Evolutionary conservation across 2,113 vertebrate species (phyloP).

Genomic region (Nestor notabilis): DNA sequence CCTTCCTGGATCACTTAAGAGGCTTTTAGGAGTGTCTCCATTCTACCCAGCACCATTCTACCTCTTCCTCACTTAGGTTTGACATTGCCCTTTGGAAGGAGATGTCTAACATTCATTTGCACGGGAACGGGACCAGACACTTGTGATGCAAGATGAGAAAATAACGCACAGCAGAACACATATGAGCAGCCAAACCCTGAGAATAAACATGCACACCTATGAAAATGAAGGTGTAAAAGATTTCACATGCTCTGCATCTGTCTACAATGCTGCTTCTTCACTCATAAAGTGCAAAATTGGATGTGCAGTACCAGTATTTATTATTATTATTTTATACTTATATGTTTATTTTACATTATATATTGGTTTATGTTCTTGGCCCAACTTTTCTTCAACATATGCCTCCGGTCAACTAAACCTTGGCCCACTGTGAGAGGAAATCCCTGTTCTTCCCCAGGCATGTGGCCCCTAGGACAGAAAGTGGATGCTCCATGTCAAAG

Average conservation of each 20-base stretch:
- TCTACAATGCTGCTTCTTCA: neutral
- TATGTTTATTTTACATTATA: neutral
- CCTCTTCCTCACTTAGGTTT: constrained; percentile 21
- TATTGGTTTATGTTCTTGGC: neutral
- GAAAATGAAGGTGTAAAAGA: neutral
- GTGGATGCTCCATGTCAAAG: neutral
- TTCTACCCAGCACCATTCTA: neutral
- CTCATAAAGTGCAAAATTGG: neutral
- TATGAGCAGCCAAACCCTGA: neutral
- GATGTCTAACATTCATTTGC: constrained; percentile 21
- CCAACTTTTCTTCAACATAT: neutral
- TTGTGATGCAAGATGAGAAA: neutral
- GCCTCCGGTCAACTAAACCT: neutral
- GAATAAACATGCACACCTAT: neutral
- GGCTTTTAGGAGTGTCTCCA: constrained; percentile 31
- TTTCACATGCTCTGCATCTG: fast-evolving
- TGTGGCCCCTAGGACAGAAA: neutral
- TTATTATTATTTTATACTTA: neutral
- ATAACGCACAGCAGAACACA: neutral
- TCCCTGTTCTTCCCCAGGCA: neutral
- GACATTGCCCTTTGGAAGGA: constrained; percentile 23
- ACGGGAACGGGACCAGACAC: neutral
- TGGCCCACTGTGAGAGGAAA: neutral
- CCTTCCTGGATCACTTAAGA: constrained; percentile 21
- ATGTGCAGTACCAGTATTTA: neutral